Conservation (phyloP, 2,797 vertebrate species). For the Channa striata region DNA sequence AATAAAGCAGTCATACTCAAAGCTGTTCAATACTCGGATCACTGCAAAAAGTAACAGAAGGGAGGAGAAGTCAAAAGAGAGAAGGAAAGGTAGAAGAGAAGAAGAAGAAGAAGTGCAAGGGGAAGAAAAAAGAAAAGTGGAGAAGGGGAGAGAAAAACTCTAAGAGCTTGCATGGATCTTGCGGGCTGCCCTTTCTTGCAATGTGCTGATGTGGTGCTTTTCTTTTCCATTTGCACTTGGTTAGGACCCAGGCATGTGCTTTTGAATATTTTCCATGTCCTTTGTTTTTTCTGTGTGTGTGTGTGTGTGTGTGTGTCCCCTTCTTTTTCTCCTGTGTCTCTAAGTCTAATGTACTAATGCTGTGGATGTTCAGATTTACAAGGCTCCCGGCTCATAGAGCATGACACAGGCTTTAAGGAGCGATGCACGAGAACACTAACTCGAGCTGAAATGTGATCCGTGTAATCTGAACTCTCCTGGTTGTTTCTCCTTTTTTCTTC, state of each 20-base stretch:
- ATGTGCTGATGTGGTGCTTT: conserved; percentile 81
- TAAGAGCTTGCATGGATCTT: conserved; percentile 72
- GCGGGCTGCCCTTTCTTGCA: conserved; percentile 77
- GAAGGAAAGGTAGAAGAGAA: conserved; percentile 29
- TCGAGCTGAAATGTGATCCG: conserved; percentile 68
- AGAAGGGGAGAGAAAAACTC: conserved; percentile 52
- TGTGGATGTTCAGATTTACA: conserved; percentile 66
- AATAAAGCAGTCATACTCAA: conserved; percentile 14
- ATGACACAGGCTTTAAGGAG: conserved; percentile 71
- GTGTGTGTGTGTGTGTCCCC: too few relatives aligned
- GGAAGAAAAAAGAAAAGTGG: conserved; percentile 42
- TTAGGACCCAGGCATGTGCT: conserved; percentile 74
- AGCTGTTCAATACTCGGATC: neutral
- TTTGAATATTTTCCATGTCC: conserved; percentile 77
- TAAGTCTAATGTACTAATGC: conserved; percentile 38
- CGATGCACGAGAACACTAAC: conserved; percentile 69
- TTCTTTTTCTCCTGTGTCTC: conserved; percentile 19
- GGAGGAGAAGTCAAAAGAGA: conserved; percentile 39
- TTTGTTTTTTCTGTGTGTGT: conserved; percentile 63
- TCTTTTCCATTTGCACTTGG: conserved; percentile 82
- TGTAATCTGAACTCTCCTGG: conserved; percentile 49
- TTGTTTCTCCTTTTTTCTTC: conserved; percentile 21
- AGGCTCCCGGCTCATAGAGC: conserved; percentile 66
- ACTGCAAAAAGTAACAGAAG: neutral
- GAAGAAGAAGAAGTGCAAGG: conserved; percentile 36